Evolutionary conservation across 2,797 vertebrate genomes (phyloP).

Genomic region (Avahi laniger): DNA sequence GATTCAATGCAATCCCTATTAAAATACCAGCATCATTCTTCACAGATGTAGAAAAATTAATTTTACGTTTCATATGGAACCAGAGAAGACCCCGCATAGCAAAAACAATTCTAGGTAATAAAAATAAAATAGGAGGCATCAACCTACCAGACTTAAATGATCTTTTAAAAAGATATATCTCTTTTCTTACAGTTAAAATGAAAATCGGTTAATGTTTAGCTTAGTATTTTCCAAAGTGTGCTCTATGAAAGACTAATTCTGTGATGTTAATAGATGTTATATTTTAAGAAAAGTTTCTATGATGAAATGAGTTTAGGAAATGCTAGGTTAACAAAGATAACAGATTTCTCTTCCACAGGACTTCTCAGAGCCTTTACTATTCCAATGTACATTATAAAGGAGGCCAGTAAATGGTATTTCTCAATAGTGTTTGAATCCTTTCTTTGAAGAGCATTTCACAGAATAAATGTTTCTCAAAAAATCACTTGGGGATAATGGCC

Average conservation of each 20-base stretch:
- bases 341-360: not conserved
- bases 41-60: too few species aligned
- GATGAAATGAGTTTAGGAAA: not conserved
- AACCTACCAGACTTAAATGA: too few species aligned
- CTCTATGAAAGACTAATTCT: not conserved
- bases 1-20: too few species aligned
- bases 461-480: slow-evolving; percentile 3
- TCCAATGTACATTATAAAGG: not conserved
- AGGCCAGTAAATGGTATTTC: not conserved
- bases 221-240: not conserved
- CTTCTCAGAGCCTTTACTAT: not conserved
- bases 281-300: not conserved
- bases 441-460: not conserved
- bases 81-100: too few species aligned
- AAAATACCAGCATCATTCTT: too few species aligned
- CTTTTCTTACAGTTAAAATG: not conserved
- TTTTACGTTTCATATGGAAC: too few species aligned
- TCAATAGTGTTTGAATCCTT: not conserved
- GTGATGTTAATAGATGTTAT: not conserved
- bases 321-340: not conserved
- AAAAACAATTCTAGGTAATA: too few species aligned
- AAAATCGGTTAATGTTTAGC: not conserved
- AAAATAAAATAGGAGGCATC: too few species aligned
- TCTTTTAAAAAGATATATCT: not conserved
- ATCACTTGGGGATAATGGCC: not conserved